phyloP scores from a whole-genome alignment of 1,140 invertebrate species.

The Camponotus vicinus region DNA sequence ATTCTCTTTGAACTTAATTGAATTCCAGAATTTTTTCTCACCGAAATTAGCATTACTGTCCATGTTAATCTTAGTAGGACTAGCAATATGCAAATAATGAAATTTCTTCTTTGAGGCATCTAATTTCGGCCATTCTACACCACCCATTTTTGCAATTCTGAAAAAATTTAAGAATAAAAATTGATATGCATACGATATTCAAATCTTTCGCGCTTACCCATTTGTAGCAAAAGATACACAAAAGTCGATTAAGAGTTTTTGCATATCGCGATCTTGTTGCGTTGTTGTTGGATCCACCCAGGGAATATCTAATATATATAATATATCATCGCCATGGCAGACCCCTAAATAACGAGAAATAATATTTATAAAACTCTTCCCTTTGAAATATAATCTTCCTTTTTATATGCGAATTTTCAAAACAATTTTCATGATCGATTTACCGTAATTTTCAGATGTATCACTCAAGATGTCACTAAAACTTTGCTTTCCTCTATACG shows the following conservation, averaged over 20 bases:
- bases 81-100: constrained; percentile 86
- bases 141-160: constrained; percentile 79
- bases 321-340: constrained; percentile 88
- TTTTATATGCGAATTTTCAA: neutral
- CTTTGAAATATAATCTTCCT: neutral
- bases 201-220: constrained; percentile 83
- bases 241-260: constrained; percentile 86
- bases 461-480: constrained; percentile 85
- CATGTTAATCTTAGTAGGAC: constrained; percentile 83
- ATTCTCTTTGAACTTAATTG: constrained; percentile 87
- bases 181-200: neutral
- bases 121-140: constrained; percentile 79
- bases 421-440: constrained; percentile 76
- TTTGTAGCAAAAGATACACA: constrained; percentile 86
- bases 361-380: constrained; percentile 1
- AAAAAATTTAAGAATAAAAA: constrained; percentile 55
- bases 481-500: constrained; percentile 86
- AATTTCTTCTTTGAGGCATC: constrained; percentile 81
- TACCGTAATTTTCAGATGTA: constrained; percentile 86
- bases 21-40: constrained; percentile 87
- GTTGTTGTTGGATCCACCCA: constrained; percentile 78
- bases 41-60: constrained; percentile 85
- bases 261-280: constrained; percentile 85
- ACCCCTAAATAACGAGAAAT: constrained; percentile 84
- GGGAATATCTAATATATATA: constrained; percentile 80